Evolutionary conservation across 2,888 invertebrate species (phyloP), one percentile per base, ranked within the genome.

Genomic region (Cryptocephalus moraei): DNA sequence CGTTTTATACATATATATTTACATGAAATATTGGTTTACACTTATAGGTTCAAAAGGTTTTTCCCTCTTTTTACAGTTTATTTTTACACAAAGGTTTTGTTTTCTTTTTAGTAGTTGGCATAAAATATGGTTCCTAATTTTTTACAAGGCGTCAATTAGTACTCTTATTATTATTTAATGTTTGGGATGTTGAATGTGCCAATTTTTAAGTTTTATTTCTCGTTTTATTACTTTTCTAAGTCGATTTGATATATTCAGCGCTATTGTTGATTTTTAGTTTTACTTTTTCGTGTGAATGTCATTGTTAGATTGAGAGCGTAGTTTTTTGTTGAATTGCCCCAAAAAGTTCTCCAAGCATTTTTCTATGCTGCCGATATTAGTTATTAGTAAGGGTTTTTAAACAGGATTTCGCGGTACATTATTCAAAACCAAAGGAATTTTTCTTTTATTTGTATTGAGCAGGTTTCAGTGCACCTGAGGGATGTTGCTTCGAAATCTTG

Each of bases 21-120:
- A 22, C 22, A 22, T 22, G 22, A 22, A 22, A 22, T 22, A 22
- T 22, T 22, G 22, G 22, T 22, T 22, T 22, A 2, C 6, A 22
- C 22, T 22, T 4, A 22, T 22, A 22, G 6, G 22, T 22, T 22
- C 22, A 22, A 22, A 22, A 22, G 22, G 22, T 22, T 22, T 22
- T 22, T 22, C 22, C 22, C n/a, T n/a, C n/a, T 22, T 6, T 22
- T 22, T 22, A 22, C 22, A 22, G 22, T 22, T 22, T 22, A 22
- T 22, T 22, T 22, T 22, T 22, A 22, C 22, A 22, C 22, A 22
- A 22, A 22, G 6, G 22, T 22, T 22, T 22, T 22, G 22, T 22
- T 22, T 22, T 22, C 22, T 57, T 49, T 58, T 59, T 60, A 60
- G 64, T 61, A 63, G 60, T 62, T 62, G 62, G 62, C 62, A 60